Evolutionary conservation across 1,140 invertebrate genomes (phyloP), one percentile per base, ranked within the genome.

Genomic region (Hylyphantes graminicola): DNA sequence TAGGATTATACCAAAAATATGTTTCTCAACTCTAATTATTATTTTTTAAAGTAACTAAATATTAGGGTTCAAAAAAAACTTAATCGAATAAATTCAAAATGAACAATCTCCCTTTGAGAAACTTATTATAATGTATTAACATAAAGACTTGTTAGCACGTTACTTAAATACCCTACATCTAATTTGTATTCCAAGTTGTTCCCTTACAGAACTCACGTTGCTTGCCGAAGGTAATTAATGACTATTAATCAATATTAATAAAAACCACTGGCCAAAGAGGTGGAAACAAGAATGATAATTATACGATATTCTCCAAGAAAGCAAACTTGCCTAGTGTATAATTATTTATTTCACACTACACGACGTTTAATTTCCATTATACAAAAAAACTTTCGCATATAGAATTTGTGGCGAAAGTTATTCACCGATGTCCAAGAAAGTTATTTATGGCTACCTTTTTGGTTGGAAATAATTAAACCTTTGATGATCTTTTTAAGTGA

Each of bases 401-500:
- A 5, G 19, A 51, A 21, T 67, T 48, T 57, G 35, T 5, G 50
- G 15, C 35, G 21, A 50, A 55, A 35, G 59, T 78, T 78, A 78
- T 70, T 80, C 59, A 70, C 19, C 12, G 65, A 57, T 67, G 53
- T 21, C 51, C 35, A 35, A 35, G 35, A 35, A 35, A 35, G 35
- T 35, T 35, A 35, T 57, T n/a, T 68, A 54, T 19, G 8, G 1
- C 11, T 50, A 48, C 35, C 65, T 80, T 70, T 68, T 51, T 70
- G 12, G 19, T 12, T 21, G 13, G 54, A 70, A 80, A 80, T 80
- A 80, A 80, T 80, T 80, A 80, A 80, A 80, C n/a, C 64, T 80
- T 70, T 80, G 77, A 80, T 80, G 77, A 65, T 80, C 65, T 70
- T 80, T 80, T 80, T 48, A 68, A 54, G 10, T 53, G 53, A 74